phyloP scores from a whole-genome alignment of 2,797 vertebrate genomes.

The Aldrovandia affinis region DNA sequence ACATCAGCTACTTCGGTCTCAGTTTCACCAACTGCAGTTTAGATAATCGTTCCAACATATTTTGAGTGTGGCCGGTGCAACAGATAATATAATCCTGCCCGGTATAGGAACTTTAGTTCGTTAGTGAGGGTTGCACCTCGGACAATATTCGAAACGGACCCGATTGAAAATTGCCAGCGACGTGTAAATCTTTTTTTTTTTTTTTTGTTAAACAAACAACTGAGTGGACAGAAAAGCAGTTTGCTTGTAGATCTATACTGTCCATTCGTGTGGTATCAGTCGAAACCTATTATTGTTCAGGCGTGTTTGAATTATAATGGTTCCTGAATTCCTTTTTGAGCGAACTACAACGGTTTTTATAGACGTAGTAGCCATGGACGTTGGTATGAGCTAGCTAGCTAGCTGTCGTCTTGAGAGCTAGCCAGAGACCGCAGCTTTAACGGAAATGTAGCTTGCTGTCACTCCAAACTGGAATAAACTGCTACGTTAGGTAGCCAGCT shows the following conservation, averaged over 20 bases:
- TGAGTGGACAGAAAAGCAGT: background rate
- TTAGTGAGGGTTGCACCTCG: background rate
- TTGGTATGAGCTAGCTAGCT: background rate
- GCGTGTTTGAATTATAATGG: background rate
- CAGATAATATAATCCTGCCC: background rate
- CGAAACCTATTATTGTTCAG: background rate
- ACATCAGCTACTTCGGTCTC: too few relatives aligned
- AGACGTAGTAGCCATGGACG: background rate
- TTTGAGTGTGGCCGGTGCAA: background rate
- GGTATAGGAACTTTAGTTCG: conserved; percentile 3
- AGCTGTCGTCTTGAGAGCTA: background rate
- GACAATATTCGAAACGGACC: conserved; percentile 36
- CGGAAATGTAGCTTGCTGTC: background rate
- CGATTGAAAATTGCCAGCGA: conserved; percentile 45
- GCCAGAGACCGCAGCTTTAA: background rate
- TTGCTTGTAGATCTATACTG: background rate
- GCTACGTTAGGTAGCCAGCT: background rate
- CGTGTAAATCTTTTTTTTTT: conserved; percentile 45
- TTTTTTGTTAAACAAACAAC: too few relatives aligned
- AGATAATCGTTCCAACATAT: too few relatives aligned
- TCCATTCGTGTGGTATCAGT: background rate
- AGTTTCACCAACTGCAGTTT: too few relatives aligned
- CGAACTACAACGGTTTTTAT: background rate
- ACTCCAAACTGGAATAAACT: background rate
- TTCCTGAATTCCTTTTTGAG: background rate